Evolutionary conservation across 2,888 invertebrate genomes (phyloP), one percentile per base, ranked within the genome.

Genomic region (Gasteruption jaculator): DNA sequence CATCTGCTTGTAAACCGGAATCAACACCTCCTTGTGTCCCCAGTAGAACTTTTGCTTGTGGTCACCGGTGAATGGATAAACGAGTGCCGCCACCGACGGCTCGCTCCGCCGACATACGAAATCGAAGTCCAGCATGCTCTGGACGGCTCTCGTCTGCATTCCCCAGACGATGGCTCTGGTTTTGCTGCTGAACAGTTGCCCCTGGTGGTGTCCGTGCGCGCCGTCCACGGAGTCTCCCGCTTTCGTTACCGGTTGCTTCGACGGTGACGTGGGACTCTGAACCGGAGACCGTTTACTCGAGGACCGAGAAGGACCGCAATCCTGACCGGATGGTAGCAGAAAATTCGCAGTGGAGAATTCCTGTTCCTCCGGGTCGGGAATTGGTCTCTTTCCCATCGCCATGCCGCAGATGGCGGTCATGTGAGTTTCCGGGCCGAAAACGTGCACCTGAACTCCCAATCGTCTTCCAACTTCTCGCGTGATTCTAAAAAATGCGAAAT

Each of bases 361-460:
- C 18, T 79, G 70, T 49, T 76, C 76, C 41, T 80, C 80, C 24
- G 81, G 80, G 48, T 80, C 77, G 1, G 94, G 92, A 51, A 96
- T 86, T 10, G 89, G 81, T 26, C 85, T 75, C 57, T 89, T 91
- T 12, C 96, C 96, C 41, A 99, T 75, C 2, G 99, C 99, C 81
- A 97, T 93, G 2, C 94, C 93, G 49, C 96, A 96, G 60, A 99
- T 96, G n/a, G 95, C 85, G 0, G 99, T 99, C 99, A 99, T 99
- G 74, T 96, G 96, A 5, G 93, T 93, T 73, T 99, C 99, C 0
- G 99, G 97, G 0, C 99, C 99, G 68, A 96, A 99, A 34, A 99
- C 97, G 71, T 86, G 84, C 56, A 97, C 79, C 0, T 96, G 95
- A 57, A 99, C 89, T 31, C 91, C 91, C 45, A 93, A 77, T 3